Percentiles rank a stretch among this genome's conserved stretches.
These are phyloP conservation scores for Sarcophaga variegata DNA, from an alignment of 2,888 invertebrate species.

Conservation along the genomic window DNA sequence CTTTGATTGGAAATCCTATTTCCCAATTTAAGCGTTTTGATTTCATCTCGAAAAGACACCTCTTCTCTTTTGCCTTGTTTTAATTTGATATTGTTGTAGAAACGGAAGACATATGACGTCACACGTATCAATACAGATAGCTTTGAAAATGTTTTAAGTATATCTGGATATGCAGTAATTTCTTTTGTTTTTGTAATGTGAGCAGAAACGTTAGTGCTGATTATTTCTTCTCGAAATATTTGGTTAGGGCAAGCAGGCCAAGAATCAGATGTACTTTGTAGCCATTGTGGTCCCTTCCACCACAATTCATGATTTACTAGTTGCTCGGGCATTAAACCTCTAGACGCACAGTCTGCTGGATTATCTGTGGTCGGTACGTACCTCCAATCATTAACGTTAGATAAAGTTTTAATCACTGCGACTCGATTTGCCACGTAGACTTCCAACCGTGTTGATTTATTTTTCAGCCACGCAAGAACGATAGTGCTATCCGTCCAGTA, in stretches of 20 bases:
- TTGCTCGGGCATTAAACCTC: conserved; percentile 33
- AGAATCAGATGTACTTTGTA: not conserved
- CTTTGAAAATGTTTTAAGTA: not conserved
- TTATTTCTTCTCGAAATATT: not conserved
- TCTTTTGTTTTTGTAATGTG: not conserved
- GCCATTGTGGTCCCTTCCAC: conserved; percentile 41
- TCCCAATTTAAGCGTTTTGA: not conserved
- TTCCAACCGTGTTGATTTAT: no score
- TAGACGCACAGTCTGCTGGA: conserved; percentile 32
- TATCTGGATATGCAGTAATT: not conserved
- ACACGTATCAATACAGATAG: conserved; percentile 4
- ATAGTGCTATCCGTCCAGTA: conserved; percentile 40
- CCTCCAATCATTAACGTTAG: conserved; percentile 13
- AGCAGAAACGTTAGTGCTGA: not conserved
- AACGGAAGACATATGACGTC: conserved; percentile 25
- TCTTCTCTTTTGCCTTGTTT: conserved; percentile 3
- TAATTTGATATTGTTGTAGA: conserved; percentile 13
- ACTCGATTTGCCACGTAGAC: conserved; percentile 24
- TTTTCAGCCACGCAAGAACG: conserved; percentile 22
- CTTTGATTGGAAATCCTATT: conserved; percentile 2
- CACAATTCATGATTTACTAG: conserved; percentile 22
- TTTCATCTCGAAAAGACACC: conserved; percentile 18
- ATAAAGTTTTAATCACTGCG: not conserved
- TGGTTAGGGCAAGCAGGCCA: conserved; percentile 16
- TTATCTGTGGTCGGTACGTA: conserved; percentile 17